Base-by-base conservation (phyloP, 2,797 vertebrate genomes). In the Gallirallus australis region DNA sequence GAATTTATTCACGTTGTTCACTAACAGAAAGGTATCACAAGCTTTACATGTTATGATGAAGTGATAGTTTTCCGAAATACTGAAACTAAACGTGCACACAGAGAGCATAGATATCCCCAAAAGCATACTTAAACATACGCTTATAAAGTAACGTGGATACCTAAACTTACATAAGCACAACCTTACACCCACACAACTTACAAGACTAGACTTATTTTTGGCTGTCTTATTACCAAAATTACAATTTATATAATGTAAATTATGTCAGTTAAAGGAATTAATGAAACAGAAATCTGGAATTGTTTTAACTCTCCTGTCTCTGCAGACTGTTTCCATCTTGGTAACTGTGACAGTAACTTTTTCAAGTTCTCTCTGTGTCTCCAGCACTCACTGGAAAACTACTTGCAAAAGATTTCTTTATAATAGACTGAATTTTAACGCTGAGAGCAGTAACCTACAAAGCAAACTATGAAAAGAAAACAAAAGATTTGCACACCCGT, bases 121-220 rank as follows among this genome's bases (percentile, higher is more conserved):
- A 89, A 95, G 37, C 28, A 17, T n/a, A 76, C 83, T 75, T 76
- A 76, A 77, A 83, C 45, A 56, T 53, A 71, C 3, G 0, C 88
- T 92, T 77, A 52, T 63, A 65, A 88, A 90, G 53, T 88, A 72
- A 82, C 45, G 66, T 7, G 14, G 52, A 79, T 93, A 90, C 56
- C 66, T 86, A 72, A 86, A 93, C 59, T 91, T 90, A 79, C 11
- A n/a, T 91, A 83, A 95, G 87, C 72, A 23, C 69, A 95, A 88
- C 83, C 37, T 5, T 79, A 92, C 91, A 94, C 95, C 92, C 94
- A 97, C 93, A 93, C 84, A 91, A n/a, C 23, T 70, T 96, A 68
- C 66, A 94, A 93, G 94, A 96, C 93, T 89, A 89, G 94, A 95
- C 86, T 82, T 96, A 96, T 92, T 90, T 96, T 93, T 95, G 69